Base-by-base conservation (phyloP, 2,797 vertebrate species). In the Dermochelys coriacea region DNA sequence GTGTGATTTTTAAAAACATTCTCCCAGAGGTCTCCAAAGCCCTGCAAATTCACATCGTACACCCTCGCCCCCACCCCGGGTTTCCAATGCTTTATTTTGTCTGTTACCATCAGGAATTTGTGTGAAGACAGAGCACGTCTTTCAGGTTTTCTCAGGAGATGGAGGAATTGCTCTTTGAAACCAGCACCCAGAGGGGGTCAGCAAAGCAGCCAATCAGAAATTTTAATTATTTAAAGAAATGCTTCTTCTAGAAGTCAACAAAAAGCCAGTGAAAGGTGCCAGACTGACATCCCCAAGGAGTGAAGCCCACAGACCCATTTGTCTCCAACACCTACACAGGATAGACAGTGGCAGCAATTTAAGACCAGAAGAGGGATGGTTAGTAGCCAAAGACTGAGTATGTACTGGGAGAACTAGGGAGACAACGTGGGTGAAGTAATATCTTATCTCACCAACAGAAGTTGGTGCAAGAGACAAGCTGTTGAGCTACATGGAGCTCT, bases 11-110 rank as follows among this genome's bases (percentile, higher is more conserved):
- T 23, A 41, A 41, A 41, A 71, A 37, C n/a, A 23, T 23, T 71
- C 37, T 37, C 64, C n/a, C 6, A 10, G 18, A 6, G n/a, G n/a
- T 71, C 19, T 41, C n/a, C 64, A 71, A 41, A 71, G 9, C 64
- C 9, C 64, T 71, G n/a, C 5, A 2, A 71, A 71, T 71, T 37
- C n/a, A 37, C 18, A 19, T 68, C 18, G 2, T 37, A 68, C 2
- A 68, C 64, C 27, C 3, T 6, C 51, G 1, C 51, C 21, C 21
- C 21, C 9, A 4, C 9, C 50, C 51, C 6, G 2, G 5, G 3
- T 71, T 64, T 10, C n/a, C 64, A 71, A 25, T 71, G 64, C 19
- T 23, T 41, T 71, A 71, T 41, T 68, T 68, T 18, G 5, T 68
- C n/a, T 37, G 9, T 37, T 41, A 19, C 19, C 21, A 41, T 21